phyloP scores from a whole-genome alignment of 2,888 invertebrate genomes.

The Eupithecia inturbata region DNA sequence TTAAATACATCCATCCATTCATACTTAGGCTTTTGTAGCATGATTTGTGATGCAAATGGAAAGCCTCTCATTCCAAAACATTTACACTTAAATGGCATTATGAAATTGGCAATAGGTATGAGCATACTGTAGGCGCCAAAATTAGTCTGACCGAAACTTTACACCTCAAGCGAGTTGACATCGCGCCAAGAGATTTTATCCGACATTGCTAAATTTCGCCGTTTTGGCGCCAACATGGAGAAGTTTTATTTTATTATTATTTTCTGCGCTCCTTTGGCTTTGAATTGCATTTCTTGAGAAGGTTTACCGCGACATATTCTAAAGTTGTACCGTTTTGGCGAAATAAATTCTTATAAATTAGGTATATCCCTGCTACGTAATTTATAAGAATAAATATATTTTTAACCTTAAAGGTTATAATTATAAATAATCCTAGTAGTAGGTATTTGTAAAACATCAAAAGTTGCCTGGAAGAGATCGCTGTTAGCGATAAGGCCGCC shows the following conservation, averaged over 20 bases:
- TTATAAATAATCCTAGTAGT: too few relatives aligned
- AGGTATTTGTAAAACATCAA: too few relatives aligned
- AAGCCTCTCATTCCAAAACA: slow-evolving; percentile 1
- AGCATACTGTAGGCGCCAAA: background rate
- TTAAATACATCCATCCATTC: background rate
- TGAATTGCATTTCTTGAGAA: slow-evolving; percentile 1
- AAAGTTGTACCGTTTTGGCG: background rate
- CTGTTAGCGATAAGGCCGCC: too few relatives aligned
- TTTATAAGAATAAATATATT: too few relatives aligned
- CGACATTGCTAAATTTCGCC: slow-evolving; percentile 7
- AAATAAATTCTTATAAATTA: background rate
- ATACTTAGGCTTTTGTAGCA: background rate
- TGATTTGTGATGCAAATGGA: background rate
- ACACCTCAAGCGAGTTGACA: slow-evolving; percentile 11
- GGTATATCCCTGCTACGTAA: too few relatives aligned
- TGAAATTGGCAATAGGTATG: slow-evolving; percentile 4
- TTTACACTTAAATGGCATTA: background rate
- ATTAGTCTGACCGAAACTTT: slow-evolving; percentile 7
- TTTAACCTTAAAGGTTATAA: too few relatives aligned
- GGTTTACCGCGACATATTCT: background rate
- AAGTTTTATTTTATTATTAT: slow-evolving; percentile 6
- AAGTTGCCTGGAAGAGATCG: too few relatives aligned
- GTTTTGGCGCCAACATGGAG: slow-evolving; percentile 23
- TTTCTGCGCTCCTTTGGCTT: slow-evolving; percentile 2
- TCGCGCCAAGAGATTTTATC: slow-evolving; percentile 16